A percentile compares a stretch with the other conserved stretches of the same genome.
Evolutionary conservation across 35 echinoderm and acorn worm genomes (phyloP).

Genomic region (Ophiothrix spiculata): DNA sequence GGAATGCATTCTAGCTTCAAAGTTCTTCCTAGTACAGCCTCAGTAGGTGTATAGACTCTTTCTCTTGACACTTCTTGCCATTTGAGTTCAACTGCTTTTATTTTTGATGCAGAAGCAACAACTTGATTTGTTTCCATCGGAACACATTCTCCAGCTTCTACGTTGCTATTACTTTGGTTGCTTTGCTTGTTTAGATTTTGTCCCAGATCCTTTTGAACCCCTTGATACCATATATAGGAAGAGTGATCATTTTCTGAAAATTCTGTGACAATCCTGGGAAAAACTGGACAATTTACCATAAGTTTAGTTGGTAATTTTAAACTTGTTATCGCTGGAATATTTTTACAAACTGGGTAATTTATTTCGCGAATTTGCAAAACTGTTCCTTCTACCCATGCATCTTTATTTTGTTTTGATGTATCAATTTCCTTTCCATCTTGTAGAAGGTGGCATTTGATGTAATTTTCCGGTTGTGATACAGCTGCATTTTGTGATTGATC

Average conservation of each 20-base stretch:
- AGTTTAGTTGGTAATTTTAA: slow-evolving; percentile 54
- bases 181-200: background rate
- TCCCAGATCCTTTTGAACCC: background rate
- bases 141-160: background rate
- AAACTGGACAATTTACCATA: slow-evolving; percentile 65
- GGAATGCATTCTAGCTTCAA: slow-evolving; percentile 58
- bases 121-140: slow-evolving; percentile 16
- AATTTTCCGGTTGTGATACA: background rate
- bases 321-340: slow-evolving; percentile 48
- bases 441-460: slow-evolving; percentile 46
- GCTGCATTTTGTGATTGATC: background rate
- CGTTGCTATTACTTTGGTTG: background rate
- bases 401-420: slow-evolving; percentile 32
- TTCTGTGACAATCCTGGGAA: slow-evolving; percentile 54
- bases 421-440: slow-evolving; percentile 35
- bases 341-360: slow-evolving; percentile 41
- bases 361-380: slow-evolving; percentile 53
- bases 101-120: background rate
- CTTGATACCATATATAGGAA: slow-evolving; percentile 61
- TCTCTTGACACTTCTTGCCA: slow-evolving; percentile 56
- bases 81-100: background rate
- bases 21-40: slow-evolving; percentile 28
- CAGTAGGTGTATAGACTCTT: slow-evolving; percentile 46
- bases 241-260: slow-evolving; percentile 41
- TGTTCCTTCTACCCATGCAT: slow-evolving; percentile 67